Base-by-base conservation (phyloP, 2,113 vertebrate species). In the Cryptomyrus ogoouensis region DNA sequence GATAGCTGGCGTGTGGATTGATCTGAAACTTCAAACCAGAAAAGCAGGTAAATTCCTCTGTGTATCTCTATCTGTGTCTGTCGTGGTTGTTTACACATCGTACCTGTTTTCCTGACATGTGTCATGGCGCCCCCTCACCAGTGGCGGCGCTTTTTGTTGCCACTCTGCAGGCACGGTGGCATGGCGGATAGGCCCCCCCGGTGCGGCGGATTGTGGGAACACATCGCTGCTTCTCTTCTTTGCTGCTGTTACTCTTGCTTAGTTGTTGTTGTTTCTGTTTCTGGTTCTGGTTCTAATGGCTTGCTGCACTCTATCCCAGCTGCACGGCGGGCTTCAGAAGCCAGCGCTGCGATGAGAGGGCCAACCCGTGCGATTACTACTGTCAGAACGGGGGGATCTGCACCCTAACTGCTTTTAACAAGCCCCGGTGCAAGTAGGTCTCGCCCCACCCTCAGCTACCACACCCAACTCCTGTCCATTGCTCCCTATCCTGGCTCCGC, bases 371-470 rank as follows among this genome's bases (percentile, higher is more conserved):
- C 96, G 97, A 97, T 97, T 96, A 97, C 97, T 97, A 97, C 97
- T 98, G 97, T 97, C 97, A 97, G 96, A 98, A 97, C 96, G 96
- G 96, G 96, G 97, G 97, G 95, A 96, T 97, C 97, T 98, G 97
- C 96, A 95, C 97, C 95, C 95, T 97, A 97, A 97, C 96, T 94
- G 91, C 97, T 95, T 96, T 97, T 97, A 97, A 97, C 97, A 97
- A 98, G 95, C 97, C 97, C 10, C 96, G 94, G 96, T 97, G 97
- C 97, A 97, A 97, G 97, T 98, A 98, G 96, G 97, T 98, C 96
- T 96, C 15, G 10, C 39, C 89, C 35, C 24, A 85, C 80, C 53
- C 42, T 47, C 83, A 62, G 7, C 53, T 53, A n/a, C 83, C 89
- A 47, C 80, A 44, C 49, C 52, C 52, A 10, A 49, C 47, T 19